These are phyloP conservation scores for Forbesichthys agassizii DNA, from an alignment of 2,113 vertebrate genomes.

Conservation along the genomic window DNA sequence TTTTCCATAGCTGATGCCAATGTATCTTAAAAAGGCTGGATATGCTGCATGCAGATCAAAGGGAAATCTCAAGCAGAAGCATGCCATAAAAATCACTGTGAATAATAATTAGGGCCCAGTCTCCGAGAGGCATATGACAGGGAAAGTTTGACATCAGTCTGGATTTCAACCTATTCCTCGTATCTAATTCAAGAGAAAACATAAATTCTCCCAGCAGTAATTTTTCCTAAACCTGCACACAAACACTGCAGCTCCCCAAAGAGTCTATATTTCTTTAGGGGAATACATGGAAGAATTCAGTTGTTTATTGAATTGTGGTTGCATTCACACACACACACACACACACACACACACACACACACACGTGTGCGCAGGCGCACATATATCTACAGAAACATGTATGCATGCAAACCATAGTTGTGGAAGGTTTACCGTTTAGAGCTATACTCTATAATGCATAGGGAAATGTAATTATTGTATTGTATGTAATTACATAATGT, in stretches of 20 bases:
- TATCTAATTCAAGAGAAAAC: constrained; percentile 1
- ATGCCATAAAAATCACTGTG: constrained; percentile 29
- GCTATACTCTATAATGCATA: too few relatives aligned
- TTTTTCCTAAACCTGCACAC: constrained; percentile 23
- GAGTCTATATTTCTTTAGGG: not conserved
- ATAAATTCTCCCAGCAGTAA: constrained; percentile 12
- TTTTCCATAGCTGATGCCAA: constrained; percentile 20
- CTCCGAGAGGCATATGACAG: constrained; percentile 23
- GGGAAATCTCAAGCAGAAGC: constrained; percentile 58
- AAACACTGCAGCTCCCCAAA: not conserved
- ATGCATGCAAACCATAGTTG: too few relatives aligned
- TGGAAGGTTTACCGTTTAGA: too few relatives aligned
- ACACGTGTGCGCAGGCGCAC: too few relatives aligned
- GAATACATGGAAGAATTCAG: not conserved
- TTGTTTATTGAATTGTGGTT: not conserved
- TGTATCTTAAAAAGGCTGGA: constrained; percentile 16
- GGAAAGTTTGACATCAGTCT: constrained; percentile 24
- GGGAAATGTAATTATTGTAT: too few relatives aligned
- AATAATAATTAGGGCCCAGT: constrained; percentile 43
- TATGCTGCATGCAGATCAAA: constrained; percentile 44
- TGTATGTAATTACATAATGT: too few relatives aligned
- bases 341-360: not conserved
- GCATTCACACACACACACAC: constrained; percentile 33
- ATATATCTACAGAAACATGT: too few relatives aligned
- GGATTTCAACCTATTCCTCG: constrained; percentile 11